A percentile compares a stretch with the other conserved stretches of the same genome.
Conservation (phyloP, 2,888 invertebrate species). For the Caenorhabditis plicata region DNA sequence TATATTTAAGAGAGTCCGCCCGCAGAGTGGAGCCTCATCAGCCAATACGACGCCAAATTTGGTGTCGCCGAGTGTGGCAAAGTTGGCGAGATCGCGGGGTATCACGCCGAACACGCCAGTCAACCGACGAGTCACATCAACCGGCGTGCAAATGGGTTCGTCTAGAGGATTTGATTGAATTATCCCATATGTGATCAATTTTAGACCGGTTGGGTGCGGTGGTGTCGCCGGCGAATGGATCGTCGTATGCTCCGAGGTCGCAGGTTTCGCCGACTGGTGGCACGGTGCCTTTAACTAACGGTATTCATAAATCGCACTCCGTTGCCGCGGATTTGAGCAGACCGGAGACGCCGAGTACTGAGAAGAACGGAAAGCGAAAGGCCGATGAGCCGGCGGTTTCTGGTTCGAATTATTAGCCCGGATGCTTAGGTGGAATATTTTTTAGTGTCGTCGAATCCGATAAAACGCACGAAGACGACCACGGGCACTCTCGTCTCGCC, state of each 20-base stretch:
- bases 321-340: conserved; percentile 38
- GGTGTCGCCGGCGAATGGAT: conserved; percentile 49
- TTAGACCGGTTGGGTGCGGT: conserved; percentile 26
- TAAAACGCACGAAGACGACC: conserved; percentile 47
- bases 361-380: conserved; percentile 45
- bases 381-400: conserved; percentile 17
- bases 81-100: conserved; percentile 39
- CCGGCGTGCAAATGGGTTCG: conserved; percentile 42
- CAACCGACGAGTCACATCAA: conserved; percentile 36
- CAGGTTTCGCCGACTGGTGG: conserved; percentile 26
- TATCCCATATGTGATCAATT: background rate
- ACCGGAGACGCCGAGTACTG: conserved; percentile 16
- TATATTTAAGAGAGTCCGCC: conserved; percentile 9
- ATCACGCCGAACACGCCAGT: conserved; percentile 58
- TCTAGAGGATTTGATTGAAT: no score
- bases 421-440: no score
- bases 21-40: conserved; percentile 47
- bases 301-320: conserved; percentile 49
- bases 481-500: conserved; percentile 19
- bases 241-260: conserved; percentile 36
- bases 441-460: conserved; percentile 7
- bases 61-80: conserved; percentile 54
- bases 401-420: background rate
- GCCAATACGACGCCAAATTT: conserved; percentile 56
- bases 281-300: conserved; percentile 2